Conservation (phyloP, 2,888 invertebrate species). For the Folsomia candida region DNA sequence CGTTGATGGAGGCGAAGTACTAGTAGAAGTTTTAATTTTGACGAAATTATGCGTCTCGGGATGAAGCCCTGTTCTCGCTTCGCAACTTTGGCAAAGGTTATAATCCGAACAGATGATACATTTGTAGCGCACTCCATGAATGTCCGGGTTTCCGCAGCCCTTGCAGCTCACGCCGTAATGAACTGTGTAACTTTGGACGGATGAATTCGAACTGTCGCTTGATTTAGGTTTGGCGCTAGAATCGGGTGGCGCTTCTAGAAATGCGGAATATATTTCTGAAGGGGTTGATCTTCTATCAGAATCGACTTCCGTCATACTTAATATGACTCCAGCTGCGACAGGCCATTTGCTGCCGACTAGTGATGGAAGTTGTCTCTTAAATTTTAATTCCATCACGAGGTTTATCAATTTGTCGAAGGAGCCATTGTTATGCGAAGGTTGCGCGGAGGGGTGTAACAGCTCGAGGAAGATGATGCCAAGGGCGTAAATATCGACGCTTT, state of each 20-base stretch:
- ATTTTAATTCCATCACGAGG: neutral
- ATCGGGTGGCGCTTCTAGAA: neutral
- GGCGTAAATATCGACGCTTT: neutral
- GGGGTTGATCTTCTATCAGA: neutral
- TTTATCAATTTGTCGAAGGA: neutral
- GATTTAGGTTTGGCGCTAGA: too few species aligned
- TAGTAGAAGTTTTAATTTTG: neutral
- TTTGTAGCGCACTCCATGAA: neutral
- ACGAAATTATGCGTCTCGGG: neutral
- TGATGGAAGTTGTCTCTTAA: neutral
- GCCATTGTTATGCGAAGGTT: neutral
- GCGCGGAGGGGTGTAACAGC: neutral
- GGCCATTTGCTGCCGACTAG: neutral
- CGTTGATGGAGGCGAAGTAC: too few species aligned
- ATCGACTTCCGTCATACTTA: neutral
- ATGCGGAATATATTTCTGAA: neutral
- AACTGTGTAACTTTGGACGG: too few species aligned
- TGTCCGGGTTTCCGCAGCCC: neutral
- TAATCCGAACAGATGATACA: neutral
- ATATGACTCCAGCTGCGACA: neutral
- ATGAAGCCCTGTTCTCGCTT: neutral
- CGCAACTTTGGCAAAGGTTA: neutral
- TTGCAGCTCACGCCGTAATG: neutral
- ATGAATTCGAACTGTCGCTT: too few species aligned
- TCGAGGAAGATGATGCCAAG: neutral